phyloP scores from a whole-genome alignment of 2,888 invertebrate species.

The Toxonevra muliebris region DNA sequence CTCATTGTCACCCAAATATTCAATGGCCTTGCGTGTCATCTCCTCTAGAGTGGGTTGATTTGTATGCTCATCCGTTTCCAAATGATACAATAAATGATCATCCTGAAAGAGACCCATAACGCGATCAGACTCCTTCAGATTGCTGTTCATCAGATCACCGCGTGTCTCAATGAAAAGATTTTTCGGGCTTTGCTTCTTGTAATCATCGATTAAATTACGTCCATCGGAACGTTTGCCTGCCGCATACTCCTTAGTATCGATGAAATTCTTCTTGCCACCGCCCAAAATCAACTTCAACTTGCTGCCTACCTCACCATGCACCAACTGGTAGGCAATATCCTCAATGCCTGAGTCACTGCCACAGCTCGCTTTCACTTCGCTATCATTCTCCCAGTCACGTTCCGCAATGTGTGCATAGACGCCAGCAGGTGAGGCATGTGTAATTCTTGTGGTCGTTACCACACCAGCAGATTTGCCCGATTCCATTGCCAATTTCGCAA shows the following conservation, averaged over 20 bases:
- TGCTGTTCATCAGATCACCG: constrained; percentile 64
- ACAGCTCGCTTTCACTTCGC: constrained; percentile 65
- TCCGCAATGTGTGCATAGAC: constrained; percentile 68
- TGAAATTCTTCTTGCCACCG: constrained; percentile 75
- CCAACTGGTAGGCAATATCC: constrained; percentile 79
- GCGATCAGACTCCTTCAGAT: constrained; percentile 67
- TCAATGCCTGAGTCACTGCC: constrained; percentile 66
- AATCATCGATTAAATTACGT: constrained; percentile 73
- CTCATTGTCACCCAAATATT: constrained; percentile 71
- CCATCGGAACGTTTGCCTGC: constrained; percentile 71
- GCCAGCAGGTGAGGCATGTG: constrained; percentile 81
- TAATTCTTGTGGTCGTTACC: constrained; percentile 82
- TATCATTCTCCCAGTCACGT: constrained; percentile 78
- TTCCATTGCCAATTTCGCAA: constrained; percentile 77
- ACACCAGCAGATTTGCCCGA: constrained; percentile 72
- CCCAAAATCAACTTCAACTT: constrained; percentile 80
- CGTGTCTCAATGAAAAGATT: constrained; percentile 67
- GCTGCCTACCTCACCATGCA: constrained; percentile 71
- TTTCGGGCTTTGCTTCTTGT: constrained; percentile 67
- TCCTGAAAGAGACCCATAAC: constrained; percentile 74
- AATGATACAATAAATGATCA: constrained; percentile 76
- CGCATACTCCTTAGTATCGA: constrained; percentile 67
- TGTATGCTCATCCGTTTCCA: constrained; percentile 68
- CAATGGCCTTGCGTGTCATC: constrained; percentile 82
- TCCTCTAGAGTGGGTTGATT: constrained; percentile 76